Conservation (phyloP, 2,113 vertebrate species). For the Dasyprocta punctata region DNA sequence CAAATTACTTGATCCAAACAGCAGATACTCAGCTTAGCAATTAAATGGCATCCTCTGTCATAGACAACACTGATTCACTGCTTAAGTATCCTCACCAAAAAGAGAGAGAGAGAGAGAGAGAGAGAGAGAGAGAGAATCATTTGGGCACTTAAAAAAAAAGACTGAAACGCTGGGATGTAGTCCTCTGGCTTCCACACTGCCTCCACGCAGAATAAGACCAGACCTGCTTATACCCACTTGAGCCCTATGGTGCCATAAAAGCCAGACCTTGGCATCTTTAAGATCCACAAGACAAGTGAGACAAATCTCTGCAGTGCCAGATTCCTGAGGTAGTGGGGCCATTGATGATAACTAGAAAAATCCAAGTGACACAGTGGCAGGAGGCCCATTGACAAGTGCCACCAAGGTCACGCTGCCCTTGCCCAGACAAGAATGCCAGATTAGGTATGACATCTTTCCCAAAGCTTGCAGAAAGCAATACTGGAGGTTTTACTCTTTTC, state of each 20-base stretch:
- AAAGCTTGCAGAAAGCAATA: background rate
- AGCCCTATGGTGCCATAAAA: background rate
- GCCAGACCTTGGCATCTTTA: background rate
- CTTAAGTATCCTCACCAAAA: no score
- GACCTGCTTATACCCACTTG: background rate
- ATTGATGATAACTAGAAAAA: background rate
- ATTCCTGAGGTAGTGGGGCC: background rate
- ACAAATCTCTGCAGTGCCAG: background rate
- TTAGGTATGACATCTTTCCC: background rate
- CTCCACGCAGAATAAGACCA: background rate
- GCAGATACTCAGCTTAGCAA: background rate
- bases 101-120: no score
- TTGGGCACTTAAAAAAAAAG: background rate
- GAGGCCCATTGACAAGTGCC: constrained; percentile 13
- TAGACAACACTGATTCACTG: background rate
- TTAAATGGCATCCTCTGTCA: background rate
- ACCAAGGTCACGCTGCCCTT: background rate
- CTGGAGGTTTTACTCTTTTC: background rate
- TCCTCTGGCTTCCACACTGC: background rate
- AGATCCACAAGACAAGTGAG: background rate
- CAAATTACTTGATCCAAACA: background rate
- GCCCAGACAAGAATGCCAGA: background rate
- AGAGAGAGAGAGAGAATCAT: no score
- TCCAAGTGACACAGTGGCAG: background rate
- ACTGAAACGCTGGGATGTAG: background rate